Evolutionary conservation across 2,113 vertebrate genomes (phyloP), one percentile per base, ranked within the genome.

Genomic region (Oxyruncus cristatus): DNA sequence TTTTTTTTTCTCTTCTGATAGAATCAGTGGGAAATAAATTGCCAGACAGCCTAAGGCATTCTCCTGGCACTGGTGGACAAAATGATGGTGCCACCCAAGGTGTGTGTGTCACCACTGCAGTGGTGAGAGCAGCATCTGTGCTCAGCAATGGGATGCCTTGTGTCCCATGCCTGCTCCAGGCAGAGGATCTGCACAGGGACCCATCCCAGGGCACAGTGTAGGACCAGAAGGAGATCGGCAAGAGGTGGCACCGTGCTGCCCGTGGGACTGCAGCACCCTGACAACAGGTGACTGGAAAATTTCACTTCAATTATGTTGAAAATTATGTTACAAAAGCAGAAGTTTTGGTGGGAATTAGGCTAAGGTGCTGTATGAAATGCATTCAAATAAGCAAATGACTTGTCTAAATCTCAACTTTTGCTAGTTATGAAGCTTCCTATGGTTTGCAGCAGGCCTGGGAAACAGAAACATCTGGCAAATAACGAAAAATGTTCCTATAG

Each of bases 121-220:
- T 6, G 53, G 32, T 32, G 47, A 26, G 16, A n/a, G 44, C 65
- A 26, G 13, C 1, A 1, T 3, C 23, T 8, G 78, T 81, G 70
- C 61, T 55, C 70, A 17, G 21, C 3, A 4, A 1, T 9, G 44
- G 35, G 3, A 0, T 32, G 19, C 22, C 5, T 33, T 9, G 12
- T 8, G 0, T 2, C 35, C 32, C 8, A 1, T 33, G 47, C 19
- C 41, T 5, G 5, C 39, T 17, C 26, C 1, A 7, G 17, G 28
- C 49, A 39, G 35, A 5, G 35, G 42, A 7, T 8, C 47, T 7
- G 15, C 32, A 2, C 12, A 5, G 52, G 27, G 19, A 12, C 68
- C 68, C 20, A 3, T 13, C 37, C 46, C 13, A 5, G 6, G 28
- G 27, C 1, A n/a, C 28, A 15, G 59, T 10, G 1, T 4, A 8